Evolutionary conservation across 2,888 invertebrate species (phyloP).

Genomic region (Tuberolachnus salignus): DNA sequence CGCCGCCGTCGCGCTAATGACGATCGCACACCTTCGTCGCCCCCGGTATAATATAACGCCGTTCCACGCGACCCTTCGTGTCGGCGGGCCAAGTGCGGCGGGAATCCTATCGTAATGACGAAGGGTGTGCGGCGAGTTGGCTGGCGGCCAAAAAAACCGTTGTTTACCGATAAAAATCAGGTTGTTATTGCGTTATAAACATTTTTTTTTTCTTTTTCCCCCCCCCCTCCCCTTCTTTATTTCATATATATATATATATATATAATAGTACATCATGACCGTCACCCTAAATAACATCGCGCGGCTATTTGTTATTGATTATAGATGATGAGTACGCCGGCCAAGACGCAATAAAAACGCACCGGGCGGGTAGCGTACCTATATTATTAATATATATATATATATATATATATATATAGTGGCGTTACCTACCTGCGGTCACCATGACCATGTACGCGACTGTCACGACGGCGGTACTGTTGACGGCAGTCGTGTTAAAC

Average conservation of each 20-base stretch:
- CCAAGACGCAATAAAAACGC: background rate
- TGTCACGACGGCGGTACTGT: background rate
- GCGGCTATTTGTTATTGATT: conserved; percentile 18
- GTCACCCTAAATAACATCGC: background rate
- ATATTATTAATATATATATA: too few relatives aligned
- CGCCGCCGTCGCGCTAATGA: conserved; percentile 10
- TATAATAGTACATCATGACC: background rate
- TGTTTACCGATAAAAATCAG: conserved; percentile 43
- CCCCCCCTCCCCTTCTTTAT: background rate
- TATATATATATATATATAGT: too few relatives aligned
- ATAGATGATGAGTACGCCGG: background rate
- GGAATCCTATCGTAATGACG: conserved; percentile 3
- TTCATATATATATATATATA: background rate
- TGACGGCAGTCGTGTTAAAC: background rate
- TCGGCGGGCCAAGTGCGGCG: background rate
- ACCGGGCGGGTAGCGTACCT: background rate
- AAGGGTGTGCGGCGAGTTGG: background rate
- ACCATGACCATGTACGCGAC: background rate
- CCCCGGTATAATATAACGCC: too few relatives aligned
- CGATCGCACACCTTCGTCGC: conserved; percentile 17
- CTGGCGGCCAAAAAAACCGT: conserved; percentile 30
- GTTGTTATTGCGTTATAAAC: conserved; percentile 46
- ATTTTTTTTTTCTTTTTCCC: conserved; percentile 8
- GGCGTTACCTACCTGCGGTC: too few relatives aligned
- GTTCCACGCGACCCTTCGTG: too few relatives aligned